phyloP scores from a whole-genome alignment of 2,113 vertebrate genomes.

The Callopanchax toddi region DNA sequence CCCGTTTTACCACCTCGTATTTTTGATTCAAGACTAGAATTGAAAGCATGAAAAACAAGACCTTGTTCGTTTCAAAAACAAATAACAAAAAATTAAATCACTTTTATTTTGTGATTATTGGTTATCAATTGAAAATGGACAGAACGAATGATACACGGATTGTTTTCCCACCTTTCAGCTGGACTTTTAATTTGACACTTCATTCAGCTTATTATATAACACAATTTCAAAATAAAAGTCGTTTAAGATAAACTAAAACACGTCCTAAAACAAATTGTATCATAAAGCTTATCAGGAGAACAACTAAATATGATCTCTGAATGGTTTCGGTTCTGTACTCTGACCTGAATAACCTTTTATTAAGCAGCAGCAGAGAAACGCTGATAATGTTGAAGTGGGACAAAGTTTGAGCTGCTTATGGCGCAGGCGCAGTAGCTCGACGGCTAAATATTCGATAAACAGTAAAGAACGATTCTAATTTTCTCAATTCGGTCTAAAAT shows the following conservation, averaged over 20 bases:
- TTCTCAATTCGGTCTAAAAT: no score
- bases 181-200: background rate
- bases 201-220: background rate
- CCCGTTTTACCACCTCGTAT: no score
- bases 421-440: background rate
- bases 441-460: background rate
- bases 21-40: no score
- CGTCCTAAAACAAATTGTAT: background rate
- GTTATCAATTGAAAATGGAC: background rate
- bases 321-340: background rate
- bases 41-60: no score
- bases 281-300: background rate
- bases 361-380: constrained; percentile 10
- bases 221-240: background rate
- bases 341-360: background rate
- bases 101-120: background rate
- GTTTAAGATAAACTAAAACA: background rate
- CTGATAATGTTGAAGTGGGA: constrained; percentile 6
- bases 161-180: no score
- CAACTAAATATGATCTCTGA: background rate
- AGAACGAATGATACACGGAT: background rate
- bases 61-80: no score
- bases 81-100: no score
- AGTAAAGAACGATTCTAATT: background rate
- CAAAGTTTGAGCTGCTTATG: constrained; percentile 28